These are phyloP conservation scores for Drosophila meridionalis DNA, from an alignment of 2,888 invertebrate species.

Conservation along the genomic window DNA sequence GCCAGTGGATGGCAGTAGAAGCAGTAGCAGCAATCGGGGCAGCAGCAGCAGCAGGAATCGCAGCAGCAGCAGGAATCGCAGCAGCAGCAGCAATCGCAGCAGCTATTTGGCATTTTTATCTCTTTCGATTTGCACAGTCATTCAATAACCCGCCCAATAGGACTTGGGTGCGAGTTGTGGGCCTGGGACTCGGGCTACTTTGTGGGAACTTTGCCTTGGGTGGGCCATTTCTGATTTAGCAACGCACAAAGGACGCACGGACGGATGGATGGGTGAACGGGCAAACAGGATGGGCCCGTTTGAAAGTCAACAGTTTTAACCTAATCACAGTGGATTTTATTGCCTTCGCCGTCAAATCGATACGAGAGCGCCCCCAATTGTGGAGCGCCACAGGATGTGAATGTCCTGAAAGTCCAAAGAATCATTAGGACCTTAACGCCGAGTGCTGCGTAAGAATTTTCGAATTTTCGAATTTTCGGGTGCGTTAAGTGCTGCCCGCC, in stretches of 20 bases:
- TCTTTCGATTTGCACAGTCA: constrained; percentile 79
- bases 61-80: not conserved
- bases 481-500: constrained; percentile 72
- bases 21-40: constrained; percentile 8
- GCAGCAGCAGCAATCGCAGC: not conserved
- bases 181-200: not conserved
- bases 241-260: constrained; percentile 38
- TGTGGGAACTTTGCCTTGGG: not conserved
- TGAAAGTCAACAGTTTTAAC: constrained; percentile 83
- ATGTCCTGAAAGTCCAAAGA: constrained; percentile 43
- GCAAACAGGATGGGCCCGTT: constrained; percentile 64
- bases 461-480: constrained; percentile 76
- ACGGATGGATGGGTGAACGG: constrained; percentile 5
- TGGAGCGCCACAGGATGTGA: constrained; percentile 56
- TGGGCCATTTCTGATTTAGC: constrained; percentile 55
- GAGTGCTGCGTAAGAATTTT: constrained; percentile 78
- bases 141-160: constrained; percentile 64
- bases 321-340: constrained; percentile 82
- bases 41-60: constrained; percentile 19
- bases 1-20: constrained; percentile 19
- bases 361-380: constrained; percentile 44
- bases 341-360: constrained; percentile 68
- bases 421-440: constrained; percentile 67
- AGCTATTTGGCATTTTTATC: constrained; percentile 67
- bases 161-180: not conserved